Base-by-base conservation (phyloP, 2,113 vertebrate species). In the Capreolus pygargus region DNA sequence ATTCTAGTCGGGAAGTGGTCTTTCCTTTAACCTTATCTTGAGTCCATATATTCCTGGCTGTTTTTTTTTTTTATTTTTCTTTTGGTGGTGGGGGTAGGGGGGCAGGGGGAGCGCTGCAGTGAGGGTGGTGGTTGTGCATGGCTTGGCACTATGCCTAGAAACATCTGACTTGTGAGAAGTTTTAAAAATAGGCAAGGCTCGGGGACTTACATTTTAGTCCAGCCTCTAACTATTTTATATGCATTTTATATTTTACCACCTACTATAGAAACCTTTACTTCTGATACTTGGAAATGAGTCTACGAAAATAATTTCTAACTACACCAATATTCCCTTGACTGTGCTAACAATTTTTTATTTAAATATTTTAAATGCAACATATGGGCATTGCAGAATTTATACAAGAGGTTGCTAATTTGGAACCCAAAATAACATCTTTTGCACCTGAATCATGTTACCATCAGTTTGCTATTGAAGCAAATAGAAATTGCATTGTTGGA, bases 391-490 rank as follows among this genome's bases (percentile, higher is more conserved):
- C 33, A 76, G 86, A 85, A 81, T 81, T 79, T 97, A 94, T 33
- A 52, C 23, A 87, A 54, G 39, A 85, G 7, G 10, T 79, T 15
- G 17, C 45, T 79, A 88, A 88, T 33, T 30, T 81, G 61, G n/a
- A 94, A 93, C 55, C 30, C 85, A 89, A 96, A 86, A 43, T 94
- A 92, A 10, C 52, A 87, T n/a, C 50, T 94, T 96, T 91, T 85
- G 76, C 33, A 93, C 50, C 33, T 79, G 36, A 47, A 58, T 87
- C 61, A 55, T 57, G 28, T 83, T 39, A 47, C 1, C 6, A 86
- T 36, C 25, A 58, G 47, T 95, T 93, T 97, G 82, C 82, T 60
- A 64, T 4, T 91, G 45, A 94, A 95, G 67, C 70, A 82, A 79
- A 67, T 61, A 60, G 55, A 60, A 15, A 78, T 50, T 82, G 23